Evolutionary conservation across 2,888 invertebrate species (phyloP).

Genomic region (Oxytorus armatus): DNA sequence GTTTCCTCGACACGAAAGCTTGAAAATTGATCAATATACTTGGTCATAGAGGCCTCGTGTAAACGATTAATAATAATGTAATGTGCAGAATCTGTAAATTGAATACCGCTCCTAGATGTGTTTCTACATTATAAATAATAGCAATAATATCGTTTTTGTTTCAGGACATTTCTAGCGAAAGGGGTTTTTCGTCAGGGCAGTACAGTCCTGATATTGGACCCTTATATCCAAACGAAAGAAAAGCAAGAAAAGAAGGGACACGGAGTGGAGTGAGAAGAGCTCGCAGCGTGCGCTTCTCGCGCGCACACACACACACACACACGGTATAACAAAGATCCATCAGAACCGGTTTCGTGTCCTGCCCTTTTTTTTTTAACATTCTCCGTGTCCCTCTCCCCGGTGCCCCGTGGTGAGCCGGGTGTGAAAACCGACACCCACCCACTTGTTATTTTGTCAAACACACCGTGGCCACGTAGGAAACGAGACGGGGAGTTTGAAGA

Average conservation of each 20-base stretch:
- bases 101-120: too few relatives aligned
- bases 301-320: slow-evolving; percentile 37
- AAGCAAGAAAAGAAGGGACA: slow-evolving; percentile 41
- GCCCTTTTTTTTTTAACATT: slow-evolving; percentile 79
- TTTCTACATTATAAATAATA: too few relatives aligned
- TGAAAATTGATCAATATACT: too few relatives aligned
- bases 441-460: slow-evolving; percentile 84
- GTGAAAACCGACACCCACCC: slow-evolving; percentile 84
- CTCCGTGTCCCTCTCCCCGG: slow-evolving; percentile 72
- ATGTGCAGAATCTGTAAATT: too few relatives aligned
- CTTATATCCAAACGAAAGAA: slow-evolving; percentile 42
- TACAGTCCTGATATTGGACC: slow-evolving; percentile 59
- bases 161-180: neutral
- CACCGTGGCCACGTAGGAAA: slow-evolving; percentile 66
- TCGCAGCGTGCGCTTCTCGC: slow-evolving; percentile 64
- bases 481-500: slow-evolving; percentile 35
- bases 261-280: slow-evolving; percentile 47
- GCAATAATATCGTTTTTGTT: too few relatives aligned
- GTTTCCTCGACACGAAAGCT: too few relatives aligned
- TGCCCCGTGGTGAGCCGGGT: slow-evolving; percentile 82
- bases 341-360: slow-evolving; percentile 83
- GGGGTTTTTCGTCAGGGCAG: slow-evolving; percentile 29
- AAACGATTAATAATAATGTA: too few relatives aligned
- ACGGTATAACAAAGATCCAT: slow-evolving; percentile 82
- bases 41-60: too few relatives aligned